phyloP scores from a whole-genome alignment of 2,113 vertebrate species.

The Atherinomorus stipes region DNA sequence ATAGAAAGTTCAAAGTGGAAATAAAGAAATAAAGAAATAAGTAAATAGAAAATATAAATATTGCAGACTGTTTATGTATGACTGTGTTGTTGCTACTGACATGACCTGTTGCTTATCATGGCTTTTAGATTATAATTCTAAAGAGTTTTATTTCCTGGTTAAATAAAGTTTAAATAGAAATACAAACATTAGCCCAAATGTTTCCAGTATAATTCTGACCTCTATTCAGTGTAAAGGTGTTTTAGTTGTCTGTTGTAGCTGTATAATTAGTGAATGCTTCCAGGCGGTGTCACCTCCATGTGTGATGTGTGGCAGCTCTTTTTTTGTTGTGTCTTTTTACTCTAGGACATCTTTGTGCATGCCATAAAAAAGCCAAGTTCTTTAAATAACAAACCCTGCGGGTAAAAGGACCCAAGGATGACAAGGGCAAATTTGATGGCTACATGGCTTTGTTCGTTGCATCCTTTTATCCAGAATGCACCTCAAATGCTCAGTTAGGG shows the following conservation, averaged over 20 bases:
- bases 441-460: not conserved
- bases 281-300: no score
- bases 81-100: no score
- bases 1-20: not conserved
- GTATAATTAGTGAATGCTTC: no score
- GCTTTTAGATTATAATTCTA: no score
- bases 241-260: not conserved
- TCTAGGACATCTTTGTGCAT: constrained; percentile 36
- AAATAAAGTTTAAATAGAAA: not conserved
- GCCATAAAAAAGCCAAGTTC: constrained; percentile 37
- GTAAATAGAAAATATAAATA: no score
- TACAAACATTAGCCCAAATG: not conserved
- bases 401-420: constrained; percentile 31
- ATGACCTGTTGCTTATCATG: not conserved
- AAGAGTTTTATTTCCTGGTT: not conserved
- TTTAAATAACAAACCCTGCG: constrained; percentile 49
- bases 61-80: no score
- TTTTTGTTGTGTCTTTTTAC: constrained; percentile 36
- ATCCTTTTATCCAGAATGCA: not conserved
- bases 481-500: not conserved
- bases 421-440: constrained; percentile 10
- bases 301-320: constrained; percentile 19
- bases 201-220: no score
- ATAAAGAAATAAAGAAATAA: not conserved
- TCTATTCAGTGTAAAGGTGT: no score